phyloP scores from a whole-genome alignment of 2,797 vertebrate species.

The Onychomys arenicola region DNA sequence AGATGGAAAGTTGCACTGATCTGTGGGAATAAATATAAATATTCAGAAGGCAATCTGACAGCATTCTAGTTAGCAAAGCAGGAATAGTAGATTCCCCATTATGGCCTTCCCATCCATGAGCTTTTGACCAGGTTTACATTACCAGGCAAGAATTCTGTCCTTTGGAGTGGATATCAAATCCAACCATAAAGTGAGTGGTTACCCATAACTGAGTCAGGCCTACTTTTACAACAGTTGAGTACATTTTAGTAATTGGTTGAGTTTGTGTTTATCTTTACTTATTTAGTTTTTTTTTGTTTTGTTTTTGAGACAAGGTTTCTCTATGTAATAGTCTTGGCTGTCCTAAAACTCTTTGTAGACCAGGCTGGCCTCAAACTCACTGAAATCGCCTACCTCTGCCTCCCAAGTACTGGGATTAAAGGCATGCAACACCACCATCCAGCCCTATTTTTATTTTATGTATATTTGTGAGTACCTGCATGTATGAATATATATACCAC shows the following conservation, averaged over 20 bases:
- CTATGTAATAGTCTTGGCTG: too few species aligned
- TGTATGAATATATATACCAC: background rate
- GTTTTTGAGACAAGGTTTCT: too few species aligned
- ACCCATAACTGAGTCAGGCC: background rate
- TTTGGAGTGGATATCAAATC: background rate
- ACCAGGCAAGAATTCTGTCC: too few species aligned
- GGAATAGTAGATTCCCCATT: background rate
- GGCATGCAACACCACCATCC: too few species aligned
- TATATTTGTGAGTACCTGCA: background rate
- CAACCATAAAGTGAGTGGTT: background rate
- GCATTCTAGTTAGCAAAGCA: background rate
- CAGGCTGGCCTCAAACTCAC: too few species aligned
- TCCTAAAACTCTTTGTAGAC: too few species aligned
- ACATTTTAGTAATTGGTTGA: background rate
- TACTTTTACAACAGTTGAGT: too few species aligned
- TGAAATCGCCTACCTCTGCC: too few species aligned
- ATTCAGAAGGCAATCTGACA: background rate
- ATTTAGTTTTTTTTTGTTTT: too few species aligned
- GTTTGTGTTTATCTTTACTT: background rate
- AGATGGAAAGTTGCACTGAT: background rate
- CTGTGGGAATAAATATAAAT: too few species aligned
- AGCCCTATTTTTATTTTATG: background rate
- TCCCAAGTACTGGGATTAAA: too few species aligned
- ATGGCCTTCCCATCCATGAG: background rate
- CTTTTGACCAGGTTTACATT: background rate